phyloP scores from a whole-genome alignment of 2,888 invertebrate species.

The Aspidiotus rigidus region DNA sequence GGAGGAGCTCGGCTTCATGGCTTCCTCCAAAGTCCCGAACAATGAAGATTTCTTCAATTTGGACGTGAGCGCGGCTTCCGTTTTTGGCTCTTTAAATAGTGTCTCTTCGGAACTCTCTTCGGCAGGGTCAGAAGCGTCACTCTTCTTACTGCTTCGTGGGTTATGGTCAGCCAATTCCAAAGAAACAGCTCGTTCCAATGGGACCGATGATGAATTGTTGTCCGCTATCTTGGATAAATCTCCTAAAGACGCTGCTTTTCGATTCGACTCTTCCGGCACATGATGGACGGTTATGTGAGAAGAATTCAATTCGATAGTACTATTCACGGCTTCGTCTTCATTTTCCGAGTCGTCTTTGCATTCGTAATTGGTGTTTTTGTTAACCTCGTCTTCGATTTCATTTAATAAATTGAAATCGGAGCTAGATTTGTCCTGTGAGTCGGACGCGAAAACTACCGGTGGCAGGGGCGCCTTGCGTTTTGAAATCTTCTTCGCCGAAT shows the following conservation, averaged over 20 bases:
- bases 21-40: conserved; percentile 67
- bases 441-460: conserved; percentile 44
- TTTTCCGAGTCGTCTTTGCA: conserved; percentile 46
- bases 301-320: conserved; percentile 63
- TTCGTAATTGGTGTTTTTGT: conserved; percentile 26
- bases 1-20: conserved; percentile 40
- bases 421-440: neutral
- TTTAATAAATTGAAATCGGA: conserved; percentile 27
- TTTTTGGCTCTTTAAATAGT: conserved; percentile 2
- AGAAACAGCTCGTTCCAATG: conserved; percentile 64
- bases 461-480: conserved; percentile 68
- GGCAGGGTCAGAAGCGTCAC: conserved; percentile 52
- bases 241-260: conserved; percentile 69
- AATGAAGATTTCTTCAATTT: conserved; percentile 63
- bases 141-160: conserved; percentile 48
- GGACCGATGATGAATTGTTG: conserved; percentile 35
- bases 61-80: conserved; percentile 37
- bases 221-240: conserved; percentile 59
- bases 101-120: conserved; percentile 37
- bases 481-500: conserved; percentile 47
- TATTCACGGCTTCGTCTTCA: conserved; percentile 43
- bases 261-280: conserved; percentile 50
- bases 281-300: conserved; percentile 67
- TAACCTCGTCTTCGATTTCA: conserved; percentile 31
- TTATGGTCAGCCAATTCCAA: conserved; percentile 48